Conservation (phyloP, 2,113 vertebrate species). For the Chrysochloris asiatica region DNA sequence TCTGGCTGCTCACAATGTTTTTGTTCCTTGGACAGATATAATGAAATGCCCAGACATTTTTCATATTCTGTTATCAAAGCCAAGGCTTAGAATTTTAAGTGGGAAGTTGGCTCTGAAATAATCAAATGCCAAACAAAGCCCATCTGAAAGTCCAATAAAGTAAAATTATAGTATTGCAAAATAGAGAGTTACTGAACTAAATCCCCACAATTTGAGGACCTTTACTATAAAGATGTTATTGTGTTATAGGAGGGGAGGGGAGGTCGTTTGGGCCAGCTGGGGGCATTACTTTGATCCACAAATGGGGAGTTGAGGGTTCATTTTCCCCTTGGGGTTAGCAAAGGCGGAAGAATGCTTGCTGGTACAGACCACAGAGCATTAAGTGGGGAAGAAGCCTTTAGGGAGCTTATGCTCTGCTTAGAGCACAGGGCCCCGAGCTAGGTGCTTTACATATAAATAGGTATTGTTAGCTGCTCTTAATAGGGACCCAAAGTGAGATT, state of each 20-base stretch:
- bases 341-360: conserved; percentile 8
- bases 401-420: not conserved
- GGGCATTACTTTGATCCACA: conserved; percentile 57
- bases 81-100: conserved; percentile 75
- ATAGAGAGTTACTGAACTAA: conserved; percentile 66
- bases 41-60: conserved; percentile 71
- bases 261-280: conserved; percentile 41
- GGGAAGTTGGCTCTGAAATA: conserved; percentile 73
- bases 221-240: conserved; percentile 69
- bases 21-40: conserved; percentile 68
- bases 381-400: not conserved
- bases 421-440: not conserved
- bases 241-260: conserved; percentile 52
- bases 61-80: conserved; percentile 74
- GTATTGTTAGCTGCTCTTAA: not conserved
- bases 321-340: conserved; percentile 44
- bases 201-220: conserved; percentile 62
- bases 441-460: not conserved
- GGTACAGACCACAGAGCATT: not conserved
- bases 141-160: conserved; percentile 74
- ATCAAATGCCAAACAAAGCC: conserved; percentile 75
- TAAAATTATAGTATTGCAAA: conserved; percentile 75
- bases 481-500: conserved; percentile 14
- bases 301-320: not conserved
- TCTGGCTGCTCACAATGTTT: conserved; percentile 55